Conservation (phyloP, 2,113 vertebrate species). For the Oryzias javanicus region DNA sequence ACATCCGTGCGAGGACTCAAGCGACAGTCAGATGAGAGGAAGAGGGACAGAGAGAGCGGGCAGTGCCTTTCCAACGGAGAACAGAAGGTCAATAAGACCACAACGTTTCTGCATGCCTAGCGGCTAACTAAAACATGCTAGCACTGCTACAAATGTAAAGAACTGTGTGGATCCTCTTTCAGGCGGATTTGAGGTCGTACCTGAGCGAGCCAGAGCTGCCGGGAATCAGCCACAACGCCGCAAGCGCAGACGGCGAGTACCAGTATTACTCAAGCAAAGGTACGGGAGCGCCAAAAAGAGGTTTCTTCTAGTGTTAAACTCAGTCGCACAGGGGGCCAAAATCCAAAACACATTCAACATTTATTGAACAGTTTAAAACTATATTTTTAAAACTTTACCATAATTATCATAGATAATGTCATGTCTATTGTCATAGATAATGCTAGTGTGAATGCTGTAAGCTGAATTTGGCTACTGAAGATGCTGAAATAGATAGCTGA, state of each 20-base stretch:
- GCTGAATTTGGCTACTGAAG: no score
- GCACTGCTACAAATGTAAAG: no score
- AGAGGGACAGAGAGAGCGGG: conserved; percentile 87
- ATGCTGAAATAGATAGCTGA: no score
- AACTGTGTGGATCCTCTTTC: conserved; percentile 6
- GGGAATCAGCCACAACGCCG: conserved; percentile 64
- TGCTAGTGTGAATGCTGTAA: no score
- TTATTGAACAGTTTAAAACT: no score
- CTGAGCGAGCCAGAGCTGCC: conserved; percentile 91
- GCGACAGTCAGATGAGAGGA: conserved; percentile 94
- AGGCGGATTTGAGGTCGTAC: conserved; percentile 89
- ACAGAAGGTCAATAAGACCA: conserved; percentile 75
- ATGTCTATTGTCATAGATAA: no score
- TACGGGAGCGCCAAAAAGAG: conserved; percentile 45
- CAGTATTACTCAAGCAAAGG: conserved; percentile 87
- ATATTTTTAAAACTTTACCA: no score
- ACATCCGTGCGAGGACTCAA: conserved; percentile 94
- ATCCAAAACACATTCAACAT: no score
- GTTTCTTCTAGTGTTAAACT: no score
- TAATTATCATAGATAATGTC: no score
- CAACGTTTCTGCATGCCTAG: background rate
- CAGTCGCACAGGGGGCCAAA: no score
- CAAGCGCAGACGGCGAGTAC: conserved; percentile 76
- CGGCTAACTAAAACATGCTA: no score
- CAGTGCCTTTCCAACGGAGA: conserved; percentile 86